Evolutionary conservation across 2,888 invertebrate genomes (phyloP), one percentile per base, ranked within the genome.

Genomic region (Bimastos eiseni): DNA sequence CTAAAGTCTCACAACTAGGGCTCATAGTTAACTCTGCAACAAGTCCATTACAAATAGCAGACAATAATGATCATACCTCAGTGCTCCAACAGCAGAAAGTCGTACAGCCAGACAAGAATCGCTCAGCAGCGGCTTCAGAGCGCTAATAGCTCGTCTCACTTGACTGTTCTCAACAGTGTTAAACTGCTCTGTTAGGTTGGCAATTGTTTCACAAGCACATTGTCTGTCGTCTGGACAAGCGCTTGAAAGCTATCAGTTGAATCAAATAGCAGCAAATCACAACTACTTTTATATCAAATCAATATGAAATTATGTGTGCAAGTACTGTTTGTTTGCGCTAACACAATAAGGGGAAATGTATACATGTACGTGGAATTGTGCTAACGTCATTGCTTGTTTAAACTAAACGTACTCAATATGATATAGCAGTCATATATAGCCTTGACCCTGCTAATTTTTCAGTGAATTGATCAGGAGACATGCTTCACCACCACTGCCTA

Each of bases 131-230:
- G 86, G 86, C 86, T 37, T 86, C 5, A 86, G 86, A 37, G 37
- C 86, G 6, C 21, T 5, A 86, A 86, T 86, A 36, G n/a, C 86
- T 36, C 37, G 24, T 36, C 8, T 86, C 24, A 86, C 34, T 37
- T 36, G 37, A 24, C 36, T 36, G 36, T 86, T 37, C 34, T 34
- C 36, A 86, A 37, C 86, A 34, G 37, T 1, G 30, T 34, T 37
- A 37, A 86, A 86, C 86, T 86, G 86, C 24, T 86, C 86, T 36
- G 36, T 86, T 36, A 86, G 37, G 34, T 33, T 37, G 37, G 86
- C 86, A 86, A 86, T 86, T 86, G 86, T 86, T 37, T 86, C 86
- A 24, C 86, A 86, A 36, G 86, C 86, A 86, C 86, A 86, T 34
- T 86, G 86, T 86, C 34, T 34, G 0, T 86, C 86, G 30, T 86